These are phyloP conservation scores for Hippocampus guttulatus DNA, from an alignment of 2,113 vertebrate genomes.

Conservation along the genomic window DNA sequence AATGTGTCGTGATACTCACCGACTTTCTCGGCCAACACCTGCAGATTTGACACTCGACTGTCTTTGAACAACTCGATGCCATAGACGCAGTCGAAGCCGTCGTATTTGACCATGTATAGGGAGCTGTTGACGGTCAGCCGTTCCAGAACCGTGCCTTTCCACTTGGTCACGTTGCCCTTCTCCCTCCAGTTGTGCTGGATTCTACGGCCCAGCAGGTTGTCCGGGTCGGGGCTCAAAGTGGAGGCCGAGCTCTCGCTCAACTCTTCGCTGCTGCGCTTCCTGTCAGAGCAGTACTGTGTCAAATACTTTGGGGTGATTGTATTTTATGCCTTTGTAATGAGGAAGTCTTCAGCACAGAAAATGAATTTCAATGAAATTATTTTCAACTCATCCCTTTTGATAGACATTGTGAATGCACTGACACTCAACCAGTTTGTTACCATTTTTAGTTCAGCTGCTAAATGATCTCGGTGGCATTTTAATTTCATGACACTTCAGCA, in stretches of 20 bases:
- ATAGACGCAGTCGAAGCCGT: conserved; percentile 78
- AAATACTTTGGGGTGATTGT: not conserved
- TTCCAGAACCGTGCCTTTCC: conserved; percentile 80
- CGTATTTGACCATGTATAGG: conserved; percentile 80
- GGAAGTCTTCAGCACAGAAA: too few relatives aligned
- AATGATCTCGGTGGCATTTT: too few relatives aligned
- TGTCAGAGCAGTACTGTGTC: conserved; percentile 20
- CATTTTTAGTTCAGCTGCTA: too few relatives aligned
- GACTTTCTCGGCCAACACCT: conserved; percentile 74
- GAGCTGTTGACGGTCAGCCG: conserved; percentile 72
- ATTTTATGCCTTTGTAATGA: too few relatives aligned
- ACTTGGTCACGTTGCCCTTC: conserved; percentile 75
- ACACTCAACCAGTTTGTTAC: too few relatives aligned
- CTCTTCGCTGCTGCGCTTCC: conserved; percentile 79
- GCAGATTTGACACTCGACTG: conserved; percentile 72
- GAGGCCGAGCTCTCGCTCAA: conserved; percentile 67
- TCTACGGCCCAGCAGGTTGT: conserved; percentile 72
- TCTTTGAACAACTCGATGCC: conserved; percentile 81
- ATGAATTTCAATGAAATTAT: too few relatives aligned
- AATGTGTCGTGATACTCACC: conserved; percentile 57
- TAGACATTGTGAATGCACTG: too few relatives aligned
- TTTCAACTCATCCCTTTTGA: too few relatives aligned
- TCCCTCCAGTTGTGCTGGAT: conserved; percentile 79
- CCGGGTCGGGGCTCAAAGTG: conserved; percentile 68
- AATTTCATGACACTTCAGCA: too few relatives aligned